Base-by-base conservation (phyloP, 2,113 vertebrate genomes). In the Tautogolabrus adspersus region DNA sequence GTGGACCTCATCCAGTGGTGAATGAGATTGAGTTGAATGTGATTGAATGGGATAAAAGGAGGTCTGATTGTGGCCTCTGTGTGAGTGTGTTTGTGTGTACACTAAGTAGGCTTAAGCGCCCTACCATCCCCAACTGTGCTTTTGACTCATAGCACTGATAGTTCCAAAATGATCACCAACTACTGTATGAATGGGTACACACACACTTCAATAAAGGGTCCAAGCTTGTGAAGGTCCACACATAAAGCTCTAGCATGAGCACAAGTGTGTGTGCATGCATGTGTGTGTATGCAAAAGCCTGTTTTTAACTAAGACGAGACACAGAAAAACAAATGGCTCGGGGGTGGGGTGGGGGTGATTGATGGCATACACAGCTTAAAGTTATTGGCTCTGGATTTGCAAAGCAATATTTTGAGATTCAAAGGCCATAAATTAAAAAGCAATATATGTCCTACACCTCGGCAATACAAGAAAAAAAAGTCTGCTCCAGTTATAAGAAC, bases 21-120 rank as follows among this genome's bases (percentile, higher is more conserved):
- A 82, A 87, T 75, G 66, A 80, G 77, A 83, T 54, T 78, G 69
- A 82, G 72, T 37, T 16, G 47, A 86, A 82, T 46, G 71, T 81
- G 87, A 90, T 84, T 91, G 83, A 86, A 90, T 84, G 65, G 75
- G 78, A 42, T 79, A 55, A 83, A 86, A 87, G 64, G 62, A 75
- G 71, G 54, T 18, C 57, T 85, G 83, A 89, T 82, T 63, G 71
- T 66, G 70, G 66, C 60, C 0, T 52, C 34, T 49, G 11, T 59
- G 63, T 60, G 67, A 40, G 34, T 60, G 44, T 75, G 40, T 42
- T 60, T 51, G 57, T 34, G 71, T 54, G 64, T 21, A 76, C 66
- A 83, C 72, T 79, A 80, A 66, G 75, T 26, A 82, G 85, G 62
- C 52, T 80, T 73, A 71, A 79, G 74, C 16, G 1, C 66, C 57